These are phyloP conservation scores for Trimorus sp. DNA, from an alignment of 2,888 invertebrate genomes.

Conservation along the genomic window DNA sequence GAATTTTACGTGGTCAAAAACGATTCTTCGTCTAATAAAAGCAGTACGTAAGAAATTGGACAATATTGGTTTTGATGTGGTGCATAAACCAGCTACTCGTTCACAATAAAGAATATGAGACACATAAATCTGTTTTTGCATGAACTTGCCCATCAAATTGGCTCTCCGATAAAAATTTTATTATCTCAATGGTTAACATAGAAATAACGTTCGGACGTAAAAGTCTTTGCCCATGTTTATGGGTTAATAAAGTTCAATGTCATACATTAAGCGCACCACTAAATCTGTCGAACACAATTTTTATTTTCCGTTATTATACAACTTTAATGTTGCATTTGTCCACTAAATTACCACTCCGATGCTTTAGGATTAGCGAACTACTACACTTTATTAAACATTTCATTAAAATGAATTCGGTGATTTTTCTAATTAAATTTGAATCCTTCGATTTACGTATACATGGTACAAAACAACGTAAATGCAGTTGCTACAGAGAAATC, in stretches of 20 bases:
- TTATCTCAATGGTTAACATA: constrained; percentile 24
- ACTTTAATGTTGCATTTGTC: no score
- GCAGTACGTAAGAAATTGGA: no score
- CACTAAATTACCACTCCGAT: no score
- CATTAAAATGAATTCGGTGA: no score
- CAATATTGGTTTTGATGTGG: constrained; percentile 3
- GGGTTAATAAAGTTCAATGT: constrained; percentile 39
- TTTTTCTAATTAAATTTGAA: no score
- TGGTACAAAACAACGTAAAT: no score
- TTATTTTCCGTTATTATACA: constrained; percentile 1
- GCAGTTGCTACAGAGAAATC: no score
- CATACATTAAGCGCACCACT: constrained; percentile 13
- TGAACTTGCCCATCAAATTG: constrained; percentile 18
- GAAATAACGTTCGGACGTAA: constrained; percentile 17
- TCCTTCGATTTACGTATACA: no score
- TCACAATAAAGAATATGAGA: constrained; percentile 27
- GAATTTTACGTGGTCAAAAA: no score
- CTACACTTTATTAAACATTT: no score
- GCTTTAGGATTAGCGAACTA: no score
- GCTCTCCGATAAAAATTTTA: constrained; percentile 40
- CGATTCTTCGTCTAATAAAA: no score
- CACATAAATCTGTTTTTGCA: constrained; percentile 24
- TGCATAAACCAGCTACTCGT: constrained; percentile 2
- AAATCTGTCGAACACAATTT: constrained; percentile 29
- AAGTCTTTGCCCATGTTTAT: constrained; percentile 33